phyloP scores from a whole-genome alignment of 2,888 invertebrate species.

The Syrphus vitripennis region DNA sequence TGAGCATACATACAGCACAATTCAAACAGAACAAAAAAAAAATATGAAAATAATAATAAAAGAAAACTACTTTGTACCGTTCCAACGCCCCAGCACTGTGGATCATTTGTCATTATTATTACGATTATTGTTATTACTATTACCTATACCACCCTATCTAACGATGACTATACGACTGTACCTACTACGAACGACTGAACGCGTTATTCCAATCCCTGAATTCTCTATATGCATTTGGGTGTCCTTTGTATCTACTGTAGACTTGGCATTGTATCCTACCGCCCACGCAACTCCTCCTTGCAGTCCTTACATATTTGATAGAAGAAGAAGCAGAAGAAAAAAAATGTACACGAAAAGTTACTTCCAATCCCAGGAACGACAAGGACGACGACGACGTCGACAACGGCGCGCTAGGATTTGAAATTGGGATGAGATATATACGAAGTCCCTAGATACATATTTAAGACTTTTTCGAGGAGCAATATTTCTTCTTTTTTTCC shows the following conservation, averaged over 20 bases:
- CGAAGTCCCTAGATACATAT: not conserved
- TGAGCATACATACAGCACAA: not conserved
- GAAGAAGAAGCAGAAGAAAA: not conserved
- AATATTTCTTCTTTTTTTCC: slow-evolving; percentile 40
- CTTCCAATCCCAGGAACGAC: slow-evolving; percentile 21
- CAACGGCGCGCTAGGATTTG: not conserved
- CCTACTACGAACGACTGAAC: slow-evolving; percentile 41
- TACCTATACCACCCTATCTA: not conserved
- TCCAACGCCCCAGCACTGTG: slow-evolving; percentile 58
- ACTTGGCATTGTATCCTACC: slow-evolving; percentile 11
- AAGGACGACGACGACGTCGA: not conserved
- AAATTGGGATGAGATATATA: not conserved
- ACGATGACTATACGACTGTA: not conserved
- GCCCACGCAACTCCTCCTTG: not conserved
- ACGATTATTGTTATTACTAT: slow-evolving; percentile 69
- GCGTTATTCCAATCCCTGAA: slow-evolving; percentile 57
- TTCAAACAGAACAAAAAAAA: not conserved
- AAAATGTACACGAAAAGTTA: slow-evolving; percentile 25
- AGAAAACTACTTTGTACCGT: slow-evolving; percentile 49
- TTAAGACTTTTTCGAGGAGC: slow-evolving; percentile 37
- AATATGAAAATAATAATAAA: slow-evolving; percentile 66
- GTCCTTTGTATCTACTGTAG: slow-evolving; percentile 46
- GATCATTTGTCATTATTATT: slow-evolving; percentile 70
- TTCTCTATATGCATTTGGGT: slow-evolving; percentile 55
- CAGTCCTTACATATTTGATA: not conserved